Conservation (phyloP, 2,797 vertebrate genomes). For the Scyliorhinus canicula region DNA sequence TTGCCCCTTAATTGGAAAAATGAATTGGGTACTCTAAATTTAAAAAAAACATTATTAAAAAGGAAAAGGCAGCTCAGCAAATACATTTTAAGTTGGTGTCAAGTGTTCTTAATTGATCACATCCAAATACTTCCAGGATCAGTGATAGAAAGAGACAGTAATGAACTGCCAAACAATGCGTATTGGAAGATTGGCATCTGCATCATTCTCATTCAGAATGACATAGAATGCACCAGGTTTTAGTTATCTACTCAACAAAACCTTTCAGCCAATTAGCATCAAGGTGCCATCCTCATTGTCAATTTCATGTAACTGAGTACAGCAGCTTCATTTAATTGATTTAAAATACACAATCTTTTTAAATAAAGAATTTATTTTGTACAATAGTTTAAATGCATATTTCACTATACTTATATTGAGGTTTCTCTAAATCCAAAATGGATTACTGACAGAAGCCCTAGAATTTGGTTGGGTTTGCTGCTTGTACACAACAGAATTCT, state of each 20-base stretch:
- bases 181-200: neutral
- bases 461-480: no score
- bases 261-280: neutral
- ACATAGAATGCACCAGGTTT: neutral
- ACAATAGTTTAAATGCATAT: neutral
- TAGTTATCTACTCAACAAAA: neutral
- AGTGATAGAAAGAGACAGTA: neutral
- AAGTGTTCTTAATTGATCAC: no score
- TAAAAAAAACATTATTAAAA: no score
- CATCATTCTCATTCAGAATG: neutral
- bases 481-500: neutral
- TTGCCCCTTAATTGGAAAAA: no score
- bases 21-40: no score
- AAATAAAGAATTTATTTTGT: neutral
- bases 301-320: neutral
- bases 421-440: neutral
- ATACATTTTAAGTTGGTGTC: neutral
- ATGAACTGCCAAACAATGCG: neutral
- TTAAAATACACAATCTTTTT: neutral
- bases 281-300: no score
- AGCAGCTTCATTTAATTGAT: neutral
- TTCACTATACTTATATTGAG: neutral
- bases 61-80: neutral
- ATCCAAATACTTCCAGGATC: neutral
- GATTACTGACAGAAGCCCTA: neutral